Conservation (phyloP, 2,113 vertebrate species). For the Microcebus ravelobensis region DNA sequence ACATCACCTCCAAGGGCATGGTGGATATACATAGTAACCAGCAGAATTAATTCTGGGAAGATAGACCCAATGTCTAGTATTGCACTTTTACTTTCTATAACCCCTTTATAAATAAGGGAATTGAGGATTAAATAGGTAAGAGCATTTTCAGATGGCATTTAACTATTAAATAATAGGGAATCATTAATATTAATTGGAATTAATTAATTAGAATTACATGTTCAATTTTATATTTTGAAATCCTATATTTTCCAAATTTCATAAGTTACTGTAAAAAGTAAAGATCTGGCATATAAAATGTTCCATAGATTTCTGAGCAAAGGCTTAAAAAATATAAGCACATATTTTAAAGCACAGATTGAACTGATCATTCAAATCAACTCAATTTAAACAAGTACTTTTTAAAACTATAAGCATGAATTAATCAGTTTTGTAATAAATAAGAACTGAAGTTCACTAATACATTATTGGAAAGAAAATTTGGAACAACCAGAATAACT, state of each 20-base stretch:
- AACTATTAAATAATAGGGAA: background rate
- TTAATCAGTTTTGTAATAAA: background rate
- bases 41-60: background rate
- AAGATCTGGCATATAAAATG: background rate
- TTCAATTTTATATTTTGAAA: slow-evolving; percentile 10
- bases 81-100: background rate
- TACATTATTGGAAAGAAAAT: slow-evolving; percentile 17
- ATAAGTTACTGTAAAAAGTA: background rate
- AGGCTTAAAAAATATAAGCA: background rate
- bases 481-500: background rate
- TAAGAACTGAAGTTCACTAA: background rate
- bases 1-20: background rate
- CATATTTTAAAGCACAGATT: background rate
- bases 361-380: background rate
- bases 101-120: background rate
- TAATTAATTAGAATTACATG: background rate
- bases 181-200: no score
- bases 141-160: background rate
- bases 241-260: background rate
- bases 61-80: background rate
- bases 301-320: background rate
- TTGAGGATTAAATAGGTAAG: background rate
- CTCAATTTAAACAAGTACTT: background rate
- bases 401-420: background rate
- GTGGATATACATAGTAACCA: background rate